Evolutionary conservation across 2,888 invertebrate species (phyloP).

Genomic region (Bembecia ichneumoniformis): DNA sequence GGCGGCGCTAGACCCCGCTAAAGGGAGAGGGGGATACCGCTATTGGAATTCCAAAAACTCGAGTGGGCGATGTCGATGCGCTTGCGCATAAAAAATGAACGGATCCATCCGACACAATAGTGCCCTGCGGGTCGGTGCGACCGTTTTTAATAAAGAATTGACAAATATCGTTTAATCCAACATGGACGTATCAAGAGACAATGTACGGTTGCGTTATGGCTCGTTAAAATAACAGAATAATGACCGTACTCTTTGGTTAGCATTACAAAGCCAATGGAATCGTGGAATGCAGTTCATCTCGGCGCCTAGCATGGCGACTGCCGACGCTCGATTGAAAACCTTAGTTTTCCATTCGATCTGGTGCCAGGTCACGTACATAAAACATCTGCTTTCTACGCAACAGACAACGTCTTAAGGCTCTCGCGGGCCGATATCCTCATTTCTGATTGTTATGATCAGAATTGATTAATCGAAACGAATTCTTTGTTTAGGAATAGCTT

Average conservation of each 20-base stretch:
- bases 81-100: constrained; percentile 43
- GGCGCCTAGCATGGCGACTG: constrained; percentile 22
- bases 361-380: constrained; percentile 47
- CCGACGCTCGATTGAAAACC: constrained; percentile 32
- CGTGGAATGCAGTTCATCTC: constrained; percentile 54
- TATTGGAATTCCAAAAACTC: constrained; percentile 65
- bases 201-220: constrained; percentile 32
- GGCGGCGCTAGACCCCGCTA: constrained; percentile 15
- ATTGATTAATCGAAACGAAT: too few species aligned
- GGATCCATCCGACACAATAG: constrained; percentile 42
- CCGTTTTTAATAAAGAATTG: constrained; percentile 8
- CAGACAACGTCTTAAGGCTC: constrained; percentile 4
- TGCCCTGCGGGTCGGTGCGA: constrained; percentile 23
- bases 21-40: constrained; percentile 15
- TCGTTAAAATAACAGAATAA: constrained; percentile 68
- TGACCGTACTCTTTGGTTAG: constrained; percentile 59
- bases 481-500: too few species aligned
- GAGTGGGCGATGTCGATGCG: constrained; percentile 54
- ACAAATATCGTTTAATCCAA: constrained; percentile 12
- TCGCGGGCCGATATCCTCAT: too few species aligned
- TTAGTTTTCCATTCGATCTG: constrained; percentile 53
- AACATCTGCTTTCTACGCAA: constrained; percentile 17
- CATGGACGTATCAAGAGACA: background rate
- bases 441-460: too few species aligned
- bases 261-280: constrained; percentile 53